phyloP scores from a whole-genome alignment of 1,140 invertebrate genomes.

The Orius insidiosus region DNA sequence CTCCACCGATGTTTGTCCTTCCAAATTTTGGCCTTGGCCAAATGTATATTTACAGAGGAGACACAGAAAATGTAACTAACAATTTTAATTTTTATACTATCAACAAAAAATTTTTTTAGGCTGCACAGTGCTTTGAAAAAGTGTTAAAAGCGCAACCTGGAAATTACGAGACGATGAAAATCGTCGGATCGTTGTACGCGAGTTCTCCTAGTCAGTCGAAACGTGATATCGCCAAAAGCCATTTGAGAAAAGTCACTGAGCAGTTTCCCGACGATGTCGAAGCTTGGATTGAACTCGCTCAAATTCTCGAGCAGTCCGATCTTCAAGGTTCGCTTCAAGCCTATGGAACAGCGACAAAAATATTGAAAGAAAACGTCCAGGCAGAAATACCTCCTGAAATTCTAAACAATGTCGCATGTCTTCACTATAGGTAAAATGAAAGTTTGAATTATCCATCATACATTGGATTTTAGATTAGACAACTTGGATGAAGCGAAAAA shows the following conservation, averaged over 20 bases:
- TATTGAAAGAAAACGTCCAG: constrained; percentile 83
- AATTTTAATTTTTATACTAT: too few relatives aligned
- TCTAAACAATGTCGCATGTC: constrained; percentile 89
- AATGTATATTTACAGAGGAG: constrained; percentile 96
- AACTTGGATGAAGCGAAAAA: constrained; percentile 70
- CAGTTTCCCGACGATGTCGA: constrained; percentile 97
- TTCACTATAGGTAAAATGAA: constrained; percentile 56
- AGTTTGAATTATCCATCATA: too few relatives aligned
- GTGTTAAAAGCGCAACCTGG: constrained; percentile 92
- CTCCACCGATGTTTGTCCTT: constrained; percentile 82
- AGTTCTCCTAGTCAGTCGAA: constrained; percentile 78
- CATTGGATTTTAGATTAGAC: constrained; percentile 37
- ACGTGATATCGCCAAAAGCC: constrained; percentile 78
- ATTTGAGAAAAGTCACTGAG: constrained; percentile 84
- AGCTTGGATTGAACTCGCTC: constrained; percentile 96
- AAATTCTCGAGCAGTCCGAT: constrained; percentile 93
- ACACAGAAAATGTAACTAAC: constrained; percentile 79
- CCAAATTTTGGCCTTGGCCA: constrained; percentile 97
- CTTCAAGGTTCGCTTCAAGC: constrained; percentile 72
- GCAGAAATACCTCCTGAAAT: constrained; percentile 95
- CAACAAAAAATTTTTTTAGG: too few relatives aligned
- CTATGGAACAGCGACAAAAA: constrained; percentile 83
- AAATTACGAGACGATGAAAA: constrained; percentile 99
- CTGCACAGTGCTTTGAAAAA: constrained; percentile 96
- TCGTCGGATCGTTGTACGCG: constrained; percentile 91